Percentiles rank a stretch among this genome's conserved stretches.
These are phyloP conservation scores for Salvelinus alpinus DNA, from an alignment of 2,113 vertebrate genomes.

Conservation along the genomic window DNA sequence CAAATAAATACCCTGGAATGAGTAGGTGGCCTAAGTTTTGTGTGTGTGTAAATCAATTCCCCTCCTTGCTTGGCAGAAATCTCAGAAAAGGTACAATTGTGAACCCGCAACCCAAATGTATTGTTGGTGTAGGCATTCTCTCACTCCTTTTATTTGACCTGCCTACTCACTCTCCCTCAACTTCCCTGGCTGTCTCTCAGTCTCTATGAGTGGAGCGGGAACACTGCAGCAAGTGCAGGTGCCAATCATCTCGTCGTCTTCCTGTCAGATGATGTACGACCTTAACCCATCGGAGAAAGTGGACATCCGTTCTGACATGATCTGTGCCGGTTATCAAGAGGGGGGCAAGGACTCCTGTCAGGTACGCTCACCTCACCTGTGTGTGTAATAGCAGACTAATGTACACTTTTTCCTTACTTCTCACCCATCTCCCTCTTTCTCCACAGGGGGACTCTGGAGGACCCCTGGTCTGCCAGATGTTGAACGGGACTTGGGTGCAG, in stretches of 20 bases:
- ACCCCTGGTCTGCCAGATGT: conserved; percentile 71
- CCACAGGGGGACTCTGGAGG: conserved; percentile 78
- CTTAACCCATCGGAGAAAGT: conserved; percentile 32
- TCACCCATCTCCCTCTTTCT: neutral
- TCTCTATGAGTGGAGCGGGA: conserved; percentile 56
- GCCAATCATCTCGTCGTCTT: conserved; percentile 68
- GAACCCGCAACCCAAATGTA: neutral
- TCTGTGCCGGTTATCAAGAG: conserved; percentile 72
- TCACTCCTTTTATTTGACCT: neutral
- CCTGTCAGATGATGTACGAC: conserved; percentile 71
- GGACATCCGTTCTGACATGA: conserved; percentile 71
- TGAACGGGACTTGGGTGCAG: conserved; percentile 74
- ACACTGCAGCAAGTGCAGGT: conserved; percentile 73
- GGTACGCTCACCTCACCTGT: conserved; percentile 58
- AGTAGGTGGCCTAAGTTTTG: no score
- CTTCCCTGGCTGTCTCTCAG: conserved; percentile 34
- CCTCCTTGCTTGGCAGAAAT: neutral
- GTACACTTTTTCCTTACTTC: no score
- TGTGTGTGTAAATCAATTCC: neutral
- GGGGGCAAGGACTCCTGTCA: conserved; percentile 78
- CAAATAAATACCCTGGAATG: no score
- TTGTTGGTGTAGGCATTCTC: neutral
- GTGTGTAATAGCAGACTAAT: neutral
- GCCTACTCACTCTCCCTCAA: neutral
- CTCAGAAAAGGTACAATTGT: no score